Conservation (phyloP, 2,113 vertebrate genomes). For the Pygoscelis antarcticus region DNA sequence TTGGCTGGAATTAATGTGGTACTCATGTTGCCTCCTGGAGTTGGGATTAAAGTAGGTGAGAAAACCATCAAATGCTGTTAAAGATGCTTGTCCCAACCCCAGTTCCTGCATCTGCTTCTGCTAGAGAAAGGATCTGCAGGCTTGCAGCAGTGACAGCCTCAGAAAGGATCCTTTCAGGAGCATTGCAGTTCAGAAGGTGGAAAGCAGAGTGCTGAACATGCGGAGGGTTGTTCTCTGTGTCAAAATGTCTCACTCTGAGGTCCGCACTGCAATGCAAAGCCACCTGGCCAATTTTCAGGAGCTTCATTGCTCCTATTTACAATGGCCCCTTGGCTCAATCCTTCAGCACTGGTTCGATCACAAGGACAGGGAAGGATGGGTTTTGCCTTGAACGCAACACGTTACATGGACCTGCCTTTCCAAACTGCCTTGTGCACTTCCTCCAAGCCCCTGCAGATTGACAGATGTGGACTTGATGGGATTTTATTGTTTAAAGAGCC, state of each 20-base stretch:
- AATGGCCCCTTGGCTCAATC: background rate
- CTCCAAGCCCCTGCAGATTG: background rate
- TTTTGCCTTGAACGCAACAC: accelerated
- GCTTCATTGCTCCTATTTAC: background rate
- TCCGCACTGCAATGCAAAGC: background rate
- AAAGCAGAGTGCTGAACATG: accelerated
- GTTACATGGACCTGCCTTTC: background rate
- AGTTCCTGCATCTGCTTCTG: background rate
- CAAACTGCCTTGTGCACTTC: background rate
- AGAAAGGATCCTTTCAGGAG: background rate
- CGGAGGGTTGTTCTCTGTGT: background rate
- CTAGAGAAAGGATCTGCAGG: background rate
- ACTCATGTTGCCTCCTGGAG: background rate
- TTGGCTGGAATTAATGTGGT: background rate
- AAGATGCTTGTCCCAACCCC: background rate
- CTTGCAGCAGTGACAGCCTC: accelerated
- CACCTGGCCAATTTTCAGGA: background rate
- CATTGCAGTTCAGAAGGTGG: background rate
- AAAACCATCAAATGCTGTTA: background rate
- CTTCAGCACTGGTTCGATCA: background rate
- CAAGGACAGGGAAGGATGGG: background rate
- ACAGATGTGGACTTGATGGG: background rate
- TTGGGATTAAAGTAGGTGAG: background rate
- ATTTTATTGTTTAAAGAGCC: background rate
- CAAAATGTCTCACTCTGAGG: background rate